phyloP scores from a whole-genome alignment of 2,113 vertebrate species.

The Raja brachyura region DNA sequence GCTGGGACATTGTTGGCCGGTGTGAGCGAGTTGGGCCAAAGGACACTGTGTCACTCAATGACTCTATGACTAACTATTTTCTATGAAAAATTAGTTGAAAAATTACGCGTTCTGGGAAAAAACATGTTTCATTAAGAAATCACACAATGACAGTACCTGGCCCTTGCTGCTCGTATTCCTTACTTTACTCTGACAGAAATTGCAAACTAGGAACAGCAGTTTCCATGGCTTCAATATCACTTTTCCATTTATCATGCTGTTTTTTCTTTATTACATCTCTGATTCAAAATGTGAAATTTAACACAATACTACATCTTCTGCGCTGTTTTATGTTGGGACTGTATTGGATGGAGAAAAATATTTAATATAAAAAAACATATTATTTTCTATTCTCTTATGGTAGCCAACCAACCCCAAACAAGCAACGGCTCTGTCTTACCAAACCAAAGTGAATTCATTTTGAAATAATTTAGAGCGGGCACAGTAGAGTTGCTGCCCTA shows the following conservation, averaged over 20 bases:
- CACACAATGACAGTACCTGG: background rate
- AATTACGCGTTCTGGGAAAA: background rate
- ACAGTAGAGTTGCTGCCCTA: no score
- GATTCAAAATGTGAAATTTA: background rate
- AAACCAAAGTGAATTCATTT: background rate
- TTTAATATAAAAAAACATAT: background rate
- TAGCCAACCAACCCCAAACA: background rate
- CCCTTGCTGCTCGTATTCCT: background rate
- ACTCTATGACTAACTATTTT: background rate
- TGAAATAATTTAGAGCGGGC: background rate
- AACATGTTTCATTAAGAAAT: background rate
- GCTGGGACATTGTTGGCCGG: no score
- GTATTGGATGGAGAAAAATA: background rate
- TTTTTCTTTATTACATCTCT: background rate
- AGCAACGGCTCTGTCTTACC: background rate
- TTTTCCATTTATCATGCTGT: background rate
- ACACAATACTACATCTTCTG: background rate
- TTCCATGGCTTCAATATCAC: background rate
- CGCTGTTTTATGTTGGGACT: background rate
- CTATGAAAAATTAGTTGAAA: background rate
- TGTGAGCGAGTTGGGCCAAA: no score
- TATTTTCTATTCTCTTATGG: background rate
- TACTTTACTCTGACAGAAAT: background rate
- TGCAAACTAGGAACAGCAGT: background rate
- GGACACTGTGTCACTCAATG: no score